phyloP scores from a whole-genome alignment of 2,113 vertebrate genomes.

The Pseudorectes ferrugineus region DNA sequence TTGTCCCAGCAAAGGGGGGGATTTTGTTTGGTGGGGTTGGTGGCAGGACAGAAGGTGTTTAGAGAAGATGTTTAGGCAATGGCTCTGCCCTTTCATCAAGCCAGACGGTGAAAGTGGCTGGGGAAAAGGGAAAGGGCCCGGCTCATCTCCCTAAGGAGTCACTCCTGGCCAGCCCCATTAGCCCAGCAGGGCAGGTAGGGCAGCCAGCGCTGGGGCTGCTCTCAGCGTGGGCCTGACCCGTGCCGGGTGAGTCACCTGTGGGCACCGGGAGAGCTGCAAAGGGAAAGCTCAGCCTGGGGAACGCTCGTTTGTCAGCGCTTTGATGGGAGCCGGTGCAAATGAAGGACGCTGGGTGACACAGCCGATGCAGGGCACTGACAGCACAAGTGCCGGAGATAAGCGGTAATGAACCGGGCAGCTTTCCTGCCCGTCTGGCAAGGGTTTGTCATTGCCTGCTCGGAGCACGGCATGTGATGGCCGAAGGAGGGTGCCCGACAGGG shows the following conservation, averaged over 20 bases:
- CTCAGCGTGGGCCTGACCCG: not conserved
- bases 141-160: not conserved
- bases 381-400: not conserved
- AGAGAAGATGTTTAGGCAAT: not conserved
- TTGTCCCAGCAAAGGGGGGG: not conserved
- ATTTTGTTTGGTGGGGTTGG: not conserved
- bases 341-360: not conserved
- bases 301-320: fast-evolving
- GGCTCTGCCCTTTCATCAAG: not conserved
- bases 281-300: not conserved
- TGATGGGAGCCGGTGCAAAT: not conserved
- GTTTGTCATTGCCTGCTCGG: not conserved
- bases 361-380: not conserved
- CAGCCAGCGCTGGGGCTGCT: not conserved
- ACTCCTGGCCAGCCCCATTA: not conserved
- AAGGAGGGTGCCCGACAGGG: not conserved
- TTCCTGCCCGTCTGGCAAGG: not conserved
- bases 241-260: not conserved
- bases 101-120: not conserved
- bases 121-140: not conserved
- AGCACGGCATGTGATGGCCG: fast-evolving
- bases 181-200: not conserved
- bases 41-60: not conserved
- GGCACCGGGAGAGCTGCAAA: not conserved
- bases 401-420: fast-evolving